Evolutionary conservation across 2,888 invertebrate genomes (phyloP), one percentile per base, ranked within the genome.

Genomic region (Adelphocoris suturalis): DNA sequence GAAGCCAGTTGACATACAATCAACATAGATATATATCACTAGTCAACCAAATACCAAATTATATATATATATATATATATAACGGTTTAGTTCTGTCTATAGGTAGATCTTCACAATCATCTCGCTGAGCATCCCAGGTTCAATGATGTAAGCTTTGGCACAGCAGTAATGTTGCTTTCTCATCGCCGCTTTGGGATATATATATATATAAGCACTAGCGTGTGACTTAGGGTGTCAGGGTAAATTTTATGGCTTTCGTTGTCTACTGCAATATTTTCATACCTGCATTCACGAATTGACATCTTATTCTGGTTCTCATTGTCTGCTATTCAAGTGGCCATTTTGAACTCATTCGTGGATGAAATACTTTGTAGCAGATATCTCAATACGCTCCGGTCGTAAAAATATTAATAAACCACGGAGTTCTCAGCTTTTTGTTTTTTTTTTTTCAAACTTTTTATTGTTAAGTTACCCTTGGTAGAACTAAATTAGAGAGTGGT

Each of bases 401-500:
- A 68, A 61, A 61, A 68, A 68, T 23, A 27, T 68, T 23, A 68
- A 68, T 68, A 68, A 68, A 68, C 23, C 27, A 68, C 13, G 27
- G 68, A 52, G n/a, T 23, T 68, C 68, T 19, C 68, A 23, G 2
- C 68, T 19, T n/a, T 11, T 5, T 23, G 11, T n/a, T n/a, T n/a
- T n/a, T n/a, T n/a, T n/a, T n/a, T n/a, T n/a, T n/a, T n/a, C n/a
- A n/a, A n/a, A n/a, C n/a, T n/a, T n/a, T n/a, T n/a, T n/a, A n/a
- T n/a, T n/a, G n/a, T n/a, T n/a, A n/a, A n/a, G n/a, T 12, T 23
- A 12, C 68, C 68, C 19, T 68, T 0, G 11, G 23, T 80, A 80
- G 52, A 52, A 82, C 52, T 82, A 82, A 82, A 82, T 82, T 82
- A 82, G 82, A 52, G 82, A 52, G 82, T 52, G 82, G 52, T 52